Percentiles rank a stretch among this genome's conserved stretches.
These are phyloP conservation scores for Trematomus loennbergii DNA, from an alignment of 2,113 vertebrate genomes.

Conservation along the genomic window DNA sequence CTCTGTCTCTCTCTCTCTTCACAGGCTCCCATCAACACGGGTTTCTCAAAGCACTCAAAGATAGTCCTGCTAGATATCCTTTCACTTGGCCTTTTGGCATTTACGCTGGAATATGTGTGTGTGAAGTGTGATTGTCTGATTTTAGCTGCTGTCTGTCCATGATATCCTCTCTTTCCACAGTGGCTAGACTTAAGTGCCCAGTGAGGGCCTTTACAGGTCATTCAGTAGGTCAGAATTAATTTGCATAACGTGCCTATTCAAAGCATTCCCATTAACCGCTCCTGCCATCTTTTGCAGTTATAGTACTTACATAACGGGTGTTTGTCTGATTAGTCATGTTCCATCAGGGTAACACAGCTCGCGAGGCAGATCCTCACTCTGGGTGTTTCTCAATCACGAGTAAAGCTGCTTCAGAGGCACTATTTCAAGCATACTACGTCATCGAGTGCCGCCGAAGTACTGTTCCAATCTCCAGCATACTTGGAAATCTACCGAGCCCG, in stretches of 20 bases:
- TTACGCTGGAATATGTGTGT: background rate
- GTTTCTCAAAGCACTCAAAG: constrained; percentile 94
- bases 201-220: background rate
- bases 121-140: background rate
- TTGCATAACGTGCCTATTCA: background rate
- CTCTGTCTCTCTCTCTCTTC: constrained; percentile 57
- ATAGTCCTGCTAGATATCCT: constrained; percentile 99
- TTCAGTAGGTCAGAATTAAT: constrained; percentile 13
- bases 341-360: constrained; percentile 1
- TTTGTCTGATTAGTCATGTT: constrained; percentile 32
- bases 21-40: constrained; percentile 90
- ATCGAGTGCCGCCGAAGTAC: too few relatives aligned
- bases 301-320: background rate
- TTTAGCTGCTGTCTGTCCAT: background rate
- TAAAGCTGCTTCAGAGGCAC: too few relatives aligned
- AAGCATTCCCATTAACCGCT: background rate
- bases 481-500: too few relatives aligned
- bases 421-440: too few relatives aligned
- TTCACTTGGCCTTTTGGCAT: constrained; percentile 43
- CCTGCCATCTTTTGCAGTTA: constrained; percentile 8
- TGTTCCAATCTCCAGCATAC: too few relatives aligned
- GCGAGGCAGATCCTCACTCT: constrained; percentile 10
- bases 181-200: background rate
- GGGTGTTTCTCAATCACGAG: too few relatives aligned
- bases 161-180: background rate